A percentile compares a stretch with the other conserved stretches of the same genome.
Evolutionary conservation across 2,888 invertebrate genomes (phyloP).

Genomic region (Ophion obscuratus): DNA sequence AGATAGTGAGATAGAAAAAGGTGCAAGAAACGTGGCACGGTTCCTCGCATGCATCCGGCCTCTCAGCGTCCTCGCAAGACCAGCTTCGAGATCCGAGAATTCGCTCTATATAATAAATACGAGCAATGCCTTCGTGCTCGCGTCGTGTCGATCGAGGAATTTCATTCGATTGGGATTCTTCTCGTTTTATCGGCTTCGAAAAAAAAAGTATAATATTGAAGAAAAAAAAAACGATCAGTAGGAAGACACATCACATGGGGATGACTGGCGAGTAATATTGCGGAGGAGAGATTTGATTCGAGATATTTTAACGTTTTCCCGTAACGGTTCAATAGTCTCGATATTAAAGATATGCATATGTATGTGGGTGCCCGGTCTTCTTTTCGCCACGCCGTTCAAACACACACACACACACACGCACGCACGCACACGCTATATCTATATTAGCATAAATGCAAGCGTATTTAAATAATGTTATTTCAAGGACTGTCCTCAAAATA

Average conservation of each 20-base stretch:
- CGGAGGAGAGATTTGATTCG: neutral
- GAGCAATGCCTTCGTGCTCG: neutral
- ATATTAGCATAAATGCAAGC: no score
- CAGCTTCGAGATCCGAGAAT: conserved; percentile 50
- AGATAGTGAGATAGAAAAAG: conserved; percentile 11
- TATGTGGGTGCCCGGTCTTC: neutral
- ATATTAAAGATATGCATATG: neutral
- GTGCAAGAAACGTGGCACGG: conserved; percentile 66
- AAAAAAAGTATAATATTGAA: neutral
- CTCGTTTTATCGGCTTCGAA: neutral
- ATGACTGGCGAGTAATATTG: neutral
- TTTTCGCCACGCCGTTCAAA: neutral
- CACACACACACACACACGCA: no score
- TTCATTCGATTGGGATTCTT: neutral
- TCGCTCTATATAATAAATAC: conserved; percentile 20
- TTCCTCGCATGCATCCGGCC: conserved; percentile 64
- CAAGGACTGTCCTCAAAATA: no score
- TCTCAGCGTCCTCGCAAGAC: conserved; percentile 33
- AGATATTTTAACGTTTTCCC: neutral
- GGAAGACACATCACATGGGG: neutral
- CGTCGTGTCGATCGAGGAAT: neutral
- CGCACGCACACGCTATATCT: no score
- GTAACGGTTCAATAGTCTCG: conserved; percentile 54
- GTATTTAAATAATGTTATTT: no score
- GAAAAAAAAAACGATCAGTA: neutral